Percentiles rank a stretch among this genome's conserved stretches.
Evolutionary conservation across 53 echinoderm and acorn worm species (phyloP).

Genomic region (Luidia sarsii): DNA sequence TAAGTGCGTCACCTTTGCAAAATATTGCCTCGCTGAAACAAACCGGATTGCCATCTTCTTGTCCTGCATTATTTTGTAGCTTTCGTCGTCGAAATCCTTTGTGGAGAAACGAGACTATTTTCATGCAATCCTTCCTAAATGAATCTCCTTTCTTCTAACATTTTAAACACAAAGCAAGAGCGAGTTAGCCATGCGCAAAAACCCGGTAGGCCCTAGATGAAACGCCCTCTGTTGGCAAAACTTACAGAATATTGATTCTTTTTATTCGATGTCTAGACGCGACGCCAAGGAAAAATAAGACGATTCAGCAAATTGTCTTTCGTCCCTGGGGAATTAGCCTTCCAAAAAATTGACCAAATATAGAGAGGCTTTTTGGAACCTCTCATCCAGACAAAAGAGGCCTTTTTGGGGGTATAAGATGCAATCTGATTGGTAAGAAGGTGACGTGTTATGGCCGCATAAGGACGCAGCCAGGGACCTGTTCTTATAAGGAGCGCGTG

Average conservation of each 20-base stretch:
- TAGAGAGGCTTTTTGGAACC: constrained; percentile 42
- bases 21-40: too few relatives aligned
- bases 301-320: constrained; percentile 36
- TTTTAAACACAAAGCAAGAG: neutral
- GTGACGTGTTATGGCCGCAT: constrained; percentile 14
- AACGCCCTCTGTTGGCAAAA: constrained; percentile 38
- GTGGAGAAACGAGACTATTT: too few relatives aligned
- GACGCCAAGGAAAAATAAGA: constrained; percentile 12
- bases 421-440: neutral
- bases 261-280: constrained; percentile 19
- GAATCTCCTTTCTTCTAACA: too few relatives aligned
- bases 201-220: neutral
- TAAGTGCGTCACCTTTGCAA: too few relatives aligned
- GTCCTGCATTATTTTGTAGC: too few relatives aligned
- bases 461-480: constrained; percentile 4
- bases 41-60: too few relatives aligned
- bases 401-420: constrained; percentile 31
- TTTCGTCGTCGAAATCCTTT: too few relatives aligned
- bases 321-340: constrained; percentile 45
- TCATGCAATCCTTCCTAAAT: too few relatives aligned
- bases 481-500: constrained; percentile 48
- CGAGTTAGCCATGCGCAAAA: neutral
- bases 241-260: neutral
- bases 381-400: constrained; percentile 49
- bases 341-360: constrained; percentile 55